These are phyloP conservation scores for Puntigrus tetrazona DNA, from an alignment of 2,113 vertebrate genomes.

Conservation along the genomic window DNA sequence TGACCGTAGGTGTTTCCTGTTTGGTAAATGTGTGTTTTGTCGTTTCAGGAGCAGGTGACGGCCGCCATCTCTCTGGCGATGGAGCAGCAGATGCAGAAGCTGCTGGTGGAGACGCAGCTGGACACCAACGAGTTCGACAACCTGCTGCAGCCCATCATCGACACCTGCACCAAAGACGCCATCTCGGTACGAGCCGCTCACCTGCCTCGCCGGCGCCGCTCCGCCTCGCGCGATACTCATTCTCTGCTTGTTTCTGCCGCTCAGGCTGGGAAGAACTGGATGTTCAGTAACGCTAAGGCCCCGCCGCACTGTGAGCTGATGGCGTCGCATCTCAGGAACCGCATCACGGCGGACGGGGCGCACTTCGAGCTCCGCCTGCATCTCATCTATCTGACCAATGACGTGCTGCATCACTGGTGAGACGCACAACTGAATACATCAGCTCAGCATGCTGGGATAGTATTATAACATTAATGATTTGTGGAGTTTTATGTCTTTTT, in stretches of 20 bases:
- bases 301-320: slow-evolving; percentile 92
- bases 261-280: slow-evolving; percentile 98
- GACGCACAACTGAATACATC: not conserved
- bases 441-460: not conserved
- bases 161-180: slow-evolving; percentile 97
- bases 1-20: too few relatives aligned
- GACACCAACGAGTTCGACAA: slow-evolving; percentile 93
- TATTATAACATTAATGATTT: too few relatives aligned
- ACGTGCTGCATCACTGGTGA: slow-evolving; percentile 96
- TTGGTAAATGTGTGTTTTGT: not conserved
- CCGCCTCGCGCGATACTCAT: too few relatives aligned
- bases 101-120: slow-evolving; percentile 89
- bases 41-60: slow-evolving; percentile 87
- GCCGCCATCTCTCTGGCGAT: slow-evolving; percentile 87
- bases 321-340: slow-evolving; percentile 93
- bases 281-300: slow-evolving; percentile 95
- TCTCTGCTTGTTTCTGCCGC: not conserved
- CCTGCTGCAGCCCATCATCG: slow-evolving; percentile 94
- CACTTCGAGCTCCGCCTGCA: slow-evolving; percentile 95
- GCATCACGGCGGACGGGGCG: slow-evolving; percentile 85
- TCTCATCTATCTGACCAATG: slow-evolving; percentile 96
- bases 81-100: slow-evolving; percentile 93
- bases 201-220: too few relatives aligned
- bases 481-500: too few relatives aligned
- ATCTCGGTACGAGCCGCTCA: slow-evolving; percentile 82